Conservation (phyloP, 2,888 invertebrate species). For the Melanostoma mellinum region DNA sequence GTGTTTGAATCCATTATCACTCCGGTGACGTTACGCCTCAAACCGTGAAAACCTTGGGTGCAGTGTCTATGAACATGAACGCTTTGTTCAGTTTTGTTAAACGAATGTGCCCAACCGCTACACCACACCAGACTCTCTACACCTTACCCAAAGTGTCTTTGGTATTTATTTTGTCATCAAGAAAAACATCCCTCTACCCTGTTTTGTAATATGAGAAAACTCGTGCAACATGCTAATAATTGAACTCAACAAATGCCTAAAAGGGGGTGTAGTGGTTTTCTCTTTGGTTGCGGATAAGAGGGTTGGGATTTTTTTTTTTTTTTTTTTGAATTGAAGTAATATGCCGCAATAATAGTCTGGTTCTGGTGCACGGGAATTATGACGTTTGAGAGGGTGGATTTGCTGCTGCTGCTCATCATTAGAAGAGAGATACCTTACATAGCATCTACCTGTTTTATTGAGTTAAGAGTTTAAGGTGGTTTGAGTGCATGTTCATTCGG, state of each 20-base stretch:
- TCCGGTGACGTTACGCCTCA: constrained; percentile 70
- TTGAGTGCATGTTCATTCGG: neutral
- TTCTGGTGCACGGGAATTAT: constrained; percentile 54
- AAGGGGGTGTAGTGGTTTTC: constrained; percentile 58
- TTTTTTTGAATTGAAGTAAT: constrained; percentile 51
- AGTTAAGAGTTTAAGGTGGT: constrained; percentile 4
- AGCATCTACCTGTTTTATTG: constrained; percentile 36
- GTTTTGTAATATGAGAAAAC: constrained; percentile 62
- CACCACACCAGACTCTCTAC: constrained; percentile 10
- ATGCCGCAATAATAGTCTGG: constrained; percentile 66
- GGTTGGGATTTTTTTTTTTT: constrained; percentile 31
- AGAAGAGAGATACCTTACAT: neutral
- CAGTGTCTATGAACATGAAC: constrained; percentile 28
- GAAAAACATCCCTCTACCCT: constrained; percentile 57
- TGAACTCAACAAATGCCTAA: constrained; percentile 64
- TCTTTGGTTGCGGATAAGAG: constrained; percentile 48
- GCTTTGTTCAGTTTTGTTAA: constrained; percentile 66
- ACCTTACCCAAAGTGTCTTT: constrained; percentile 42
- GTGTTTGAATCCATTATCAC: constrained; percentile 73
- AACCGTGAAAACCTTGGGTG: constrained; percentile 35
- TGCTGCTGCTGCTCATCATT: neutral
- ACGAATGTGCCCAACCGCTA: constrained; percentile 31
- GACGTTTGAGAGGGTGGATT: constrained; percentile 32
- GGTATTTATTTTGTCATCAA: constrained; percentile 71
- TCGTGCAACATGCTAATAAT: constrained; percentile 73